Base-by-base conservation (phyloP, 1,140 invertebrate species). In the Caenorhabditis latens region DNA sequence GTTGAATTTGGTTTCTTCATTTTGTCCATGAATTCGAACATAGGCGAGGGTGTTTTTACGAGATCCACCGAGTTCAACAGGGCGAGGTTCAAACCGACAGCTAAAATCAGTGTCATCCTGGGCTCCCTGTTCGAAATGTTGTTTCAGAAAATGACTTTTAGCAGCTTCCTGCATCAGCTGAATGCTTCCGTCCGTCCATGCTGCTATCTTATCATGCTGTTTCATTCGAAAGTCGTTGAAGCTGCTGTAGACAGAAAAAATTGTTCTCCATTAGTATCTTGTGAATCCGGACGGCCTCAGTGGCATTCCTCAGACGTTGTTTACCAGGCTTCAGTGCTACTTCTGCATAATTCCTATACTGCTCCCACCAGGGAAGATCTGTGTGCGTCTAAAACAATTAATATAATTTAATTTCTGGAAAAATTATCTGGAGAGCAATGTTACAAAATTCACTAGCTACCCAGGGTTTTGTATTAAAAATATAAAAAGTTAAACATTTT, bases 401-500 rank as follows among this genome's bases (percentile, higher is more conserved):
- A 9, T 9, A 7, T 58, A 58, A 58, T 58, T 58, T 58, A 9
- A 58, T 58, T 58, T 19, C n/a, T n/a, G n/a, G n/a, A n/a, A n/a
- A n/a, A n/a, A n/a, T n/a, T n/a, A 58, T 9, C 57, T 58, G 7
- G 57, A 58, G 57, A 58, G 57, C 57, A 58, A 58, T 58, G 7
- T 58, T 58, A 58, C 57, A 58, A 19, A 58, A 58, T 58, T 19
- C 57, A 19, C 57, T 58, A 58, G 57, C 57, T 58, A 58, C 19
- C 7, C 19, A 58, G n/a, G n/a, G n/a, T n/a, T n/a, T n/a, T n/a
- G n/a, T n/a, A n/a, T n/a, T n/a, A n/a, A n/a, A n/a, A n/a, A n/a
- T 58, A 58, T 58, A 58, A 58, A 58, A 58, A 58, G n/a, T 58
- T 58, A 58, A 58, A 19, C 57, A 58, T 19, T 58, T 58, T 58